A percentile compares a stretch with the other conserved stretches of the same genome.
phyloP scores from a whole-genome alignment of 2,888 invertebrate genomes.

The Acronicta leporina region DNA sequence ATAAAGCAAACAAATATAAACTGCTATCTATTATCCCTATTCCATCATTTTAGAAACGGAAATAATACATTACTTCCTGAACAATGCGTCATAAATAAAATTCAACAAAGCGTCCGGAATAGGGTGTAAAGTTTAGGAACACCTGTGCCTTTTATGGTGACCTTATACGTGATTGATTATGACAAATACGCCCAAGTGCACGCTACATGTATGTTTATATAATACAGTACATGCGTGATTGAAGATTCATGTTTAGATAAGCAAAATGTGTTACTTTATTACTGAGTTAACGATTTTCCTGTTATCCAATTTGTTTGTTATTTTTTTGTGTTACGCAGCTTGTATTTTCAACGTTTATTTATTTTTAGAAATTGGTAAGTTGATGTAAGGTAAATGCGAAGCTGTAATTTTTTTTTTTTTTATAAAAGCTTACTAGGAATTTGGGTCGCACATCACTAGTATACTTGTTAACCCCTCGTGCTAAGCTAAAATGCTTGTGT shows the following conservation, averaged over 20 bases:
- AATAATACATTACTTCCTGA: conserved; percentile 25
- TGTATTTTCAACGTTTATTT: conserved; percentile 5
- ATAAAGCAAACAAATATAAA: background rate
- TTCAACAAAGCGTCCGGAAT: conserved; percentile 32
- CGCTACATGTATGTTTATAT: conserved; percentile 37
- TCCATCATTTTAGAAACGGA: conserved; percentile 10
- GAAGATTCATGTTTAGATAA: conserved; percentile 76
- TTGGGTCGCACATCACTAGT: too few relatives aligned
- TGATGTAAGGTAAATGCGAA: too few relatives aligned
- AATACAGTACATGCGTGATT: conserved; percentile 62
- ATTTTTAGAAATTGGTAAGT: background rate
- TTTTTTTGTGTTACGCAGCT: conserved; percentile 9
- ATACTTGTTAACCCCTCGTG: too few relatives aligned
- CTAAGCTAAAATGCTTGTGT: too few relatives aligned
- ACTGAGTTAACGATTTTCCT: conserved; percentile 42
- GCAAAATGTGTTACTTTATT: conserved; percentile 69
- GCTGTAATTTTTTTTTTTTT: too few relatives aligned
- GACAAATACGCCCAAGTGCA: conserved; percentile 73
- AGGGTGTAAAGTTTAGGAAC: conserved; percentile 51
- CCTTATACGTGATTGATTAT: conserved; percentile 82
- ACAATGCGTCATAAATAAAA: conserved; percentile 44
- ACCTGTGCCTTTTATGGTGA: conserved; percentile 63
- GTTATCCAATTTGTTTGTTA: conserved; percentile 32
- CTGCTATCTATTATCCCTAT: conserved; percentile 22
- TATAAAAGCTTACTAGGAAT: too few relatives aligned